Base-by-base conservation (phyloP, 1,140 invertebrate species). In the Drosophila bocki region DNA sequence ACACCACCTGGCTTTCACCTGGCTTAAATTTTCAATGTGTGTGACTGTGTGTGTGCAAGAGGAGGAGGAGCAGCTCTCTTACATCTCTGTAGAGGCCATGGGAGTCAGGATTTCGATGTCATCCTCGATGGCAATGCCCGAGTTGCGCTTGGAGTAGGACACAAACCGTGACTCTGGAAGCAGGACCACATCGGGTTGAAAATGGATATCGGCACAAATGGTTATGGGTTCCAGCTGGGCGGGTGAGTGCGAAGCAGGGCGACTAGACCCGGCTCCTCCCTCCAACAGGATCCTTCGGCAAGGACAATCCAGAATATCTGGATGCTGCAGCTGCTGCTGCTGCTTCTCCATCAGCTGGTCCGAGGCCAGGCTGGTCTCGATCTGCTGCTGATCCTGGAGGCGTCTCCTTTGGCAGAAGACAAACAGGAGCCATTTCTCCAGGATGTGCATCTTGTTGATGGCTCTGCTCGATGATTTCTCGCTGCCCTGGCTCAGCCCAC, bases 181-280 rank as follows among this genome's bases (percentile, higher is more conserved):
- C 8, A 39, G 19, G 5, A 57, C 17, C 8, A 39, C 39, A 44
- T 32, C 33, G 19, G 64, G 64, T 22, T 13, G 45, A 3, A 33
- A 44, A 68, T 86, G 82, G 17, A 86, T 63, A 39, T 86, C 82
- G 33, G 63, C 82, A 44, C 39, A 56, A 17, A 83, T 67, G 51
- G n/a, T 56, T 0, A 80, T 29, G 48, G 77, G 22, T 57, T 70
- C 61, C 12, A 80, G 50, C 8, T n/a, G 75, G 0, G 83, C 79
- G 3, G 83, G 83, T 2, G 79, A 87, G 29, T 86, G 71, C 0
- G 83, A 86, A 7, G 39, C 65, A 2, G 70, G 65, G 1, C 50
- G 48, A 32, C 17, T 13, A 3, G 5, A 8, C 12, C 9, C 8
- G 37, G 11, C 19, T 19, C 8, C 0, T 17, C 3, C 5, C 26